These are phyloP conservation scores for Ranitomeya variabilis DNA, from an alignment of 2,113 vertebrate species.

Conservation along the genomic window DNA sequence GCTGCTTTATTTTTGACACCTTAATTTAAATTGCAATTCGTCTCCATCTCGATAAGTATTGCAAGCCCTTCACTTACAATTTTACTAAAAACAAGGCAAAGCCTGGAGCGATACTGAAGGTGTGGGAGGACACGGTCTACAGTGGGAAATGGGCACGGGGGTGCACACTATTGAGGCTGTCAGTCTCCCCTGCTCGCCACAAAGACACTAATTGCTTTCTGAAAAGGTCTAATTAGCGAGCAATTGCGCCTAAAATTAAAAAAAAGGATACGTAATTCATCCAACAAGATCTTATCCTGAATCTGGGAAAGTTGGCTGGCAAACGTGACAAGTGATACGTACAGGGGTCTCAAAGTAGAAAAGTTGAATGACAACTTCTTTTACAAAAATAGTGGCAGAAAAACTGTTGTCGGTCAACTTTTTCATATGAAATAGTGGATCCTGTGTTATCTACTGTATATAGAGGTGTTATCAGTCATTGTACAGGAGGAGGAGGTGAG, in stretches of 20 bases:
- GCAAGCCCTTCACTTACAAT: conserved; percentile 53
- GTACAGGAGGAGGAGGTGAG: no score
- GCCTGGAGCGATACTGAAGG: conserved; percentile 36
- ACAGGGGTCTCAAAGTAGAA: no score
- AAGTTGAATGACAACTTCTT: no score
- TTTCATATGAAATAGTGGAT: no score
- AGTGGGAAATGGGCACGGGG: not conserved
- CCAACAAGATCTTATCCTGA: not conserved
- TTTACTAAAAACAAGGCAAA: conserved; percentile 30
- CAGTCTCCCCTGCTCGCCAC: not conserved
- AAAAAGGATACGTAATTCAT: not conserved
- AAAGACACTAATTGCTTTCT: conserved; percentile 2
- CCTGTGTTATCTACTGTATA: no score
- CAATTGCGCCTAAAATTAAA: not conserved
- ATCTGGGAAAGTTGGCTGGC: not conserved
- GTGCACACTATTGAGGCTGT: conserved; percentile 1
- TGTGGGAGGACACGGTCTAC: conserved; percentile 14
- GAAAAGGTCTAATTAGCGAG: not conserved
- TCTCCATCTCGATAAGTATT: conserved; percentile 41
- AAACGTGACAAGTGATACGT: not conserved
- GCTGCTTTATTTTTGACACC: conserved; percentile 58
- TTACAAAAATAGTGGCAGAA: no score
- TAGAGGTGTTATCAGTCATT: no score
- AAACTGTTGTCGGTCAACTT: no score
- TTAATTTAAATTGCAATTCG: conserved; percentile 58